Conservation (phyloP, 2,797 vertebrate species). For the Bovichtus diacanthus region DNA sequence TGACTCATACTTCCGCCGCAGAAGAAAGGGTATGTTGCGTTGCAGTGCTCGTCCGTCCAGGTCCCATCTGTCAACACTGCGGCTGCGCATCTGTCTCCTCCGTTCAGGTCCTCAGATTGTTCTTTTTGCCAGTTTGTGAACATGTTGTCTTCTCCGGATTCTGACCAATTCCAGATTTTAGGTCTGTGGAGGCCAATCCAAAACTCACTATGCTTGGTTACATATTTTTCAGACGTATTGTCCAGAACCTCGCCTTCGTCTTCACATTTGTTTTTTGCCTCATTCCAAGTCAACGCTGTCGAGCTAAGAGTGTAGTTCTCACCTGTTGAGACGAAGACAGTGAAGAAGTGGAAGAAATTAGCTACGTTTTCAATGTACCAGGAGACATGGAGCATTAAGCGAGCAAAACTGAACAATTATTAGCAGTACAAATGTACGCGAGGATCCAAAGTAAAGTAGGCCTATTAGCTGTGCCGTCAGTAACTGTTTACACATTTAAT, state of each 20-base stretch:
- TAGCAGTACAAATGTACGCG: background rate
- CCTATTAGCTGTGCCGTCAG: background rate
- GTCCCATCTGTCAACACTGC: background rate
- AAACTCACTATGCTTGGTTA: no score
- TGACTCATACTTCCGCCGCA: conserved; percentile 15
- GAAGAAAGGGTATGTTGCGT: background rate
- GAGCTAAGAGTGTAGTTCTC: no score
- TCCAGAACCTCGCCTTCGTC: accelerated
- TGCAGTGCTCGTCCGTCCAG: conserved; percentile 21
- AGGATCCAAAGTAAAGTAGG: background rate
- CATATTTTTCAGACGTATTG: background rate
- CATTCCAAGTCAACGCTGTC: conserved; percentile 3
- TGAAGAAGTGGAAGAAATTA: background rate
- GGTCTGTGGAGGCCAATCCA: conserved; percentile 4
- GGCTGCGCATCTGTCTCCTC: background rate
- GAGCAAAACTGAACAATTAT: background rate
- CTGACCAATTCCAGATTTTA: background rate
- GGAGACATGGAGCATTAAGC: background rate
- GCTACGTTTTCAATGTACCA: background rate
- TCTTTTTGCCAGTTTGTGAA: conserved; percentile 12
- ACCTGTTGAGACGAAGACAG: conserved; percentile 13
- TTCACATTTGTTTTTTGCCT: background rate
- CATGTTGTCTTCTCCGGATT: accelerated
- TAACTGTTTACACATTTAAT: background rate
- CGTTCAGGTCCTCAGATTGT: background rate